Percentiles rank a stretch among this genome's conserved stretches.
phyloP scores from a whole-genome alignment of 1,140 invertebrate species.

The Galleria mellonella region DNA sequence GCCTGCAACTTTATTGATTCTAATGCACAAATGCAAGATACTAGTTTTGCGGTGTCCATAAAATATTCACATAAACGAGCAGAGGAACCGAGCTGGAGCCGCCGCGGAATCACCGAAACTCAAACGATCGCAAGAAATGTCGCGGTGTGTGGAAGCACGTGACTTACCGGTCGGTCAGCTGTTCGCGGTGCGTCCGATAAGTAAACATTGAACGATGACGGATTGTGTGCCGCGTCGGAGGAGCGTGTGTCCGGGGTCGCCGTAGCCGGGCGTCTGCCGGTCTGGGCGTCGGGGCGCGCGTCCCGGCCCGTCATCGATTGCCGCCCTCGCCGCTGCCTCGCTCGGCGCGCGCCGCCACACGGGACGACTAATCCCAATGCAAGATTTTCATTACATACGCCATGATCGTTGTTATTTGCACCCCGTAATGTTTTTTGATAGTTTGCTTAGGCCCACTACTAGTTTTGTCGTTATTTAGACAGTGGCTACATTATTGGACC shows the following conservation, averaged over 20 bases:
- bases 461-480: neutral
- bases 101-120: constrained; percentile 2
- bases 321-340: constrained; percentile 34
- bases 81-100: constrained; percentile 2
- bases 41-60: constrained; percentile 12
- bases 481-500: constrained; percentile 12
- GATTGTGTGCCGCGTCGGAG: constrained; percentile 38
- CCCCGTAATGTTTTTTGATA: constrained; percentile 71
- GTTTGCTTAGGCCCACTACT: constrained; percentile 45
- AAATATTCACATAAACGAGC: constrained; percentile 19
- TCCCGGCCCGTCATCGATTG: constrained; percentile 62
- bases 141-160: constrained; percentile 38
- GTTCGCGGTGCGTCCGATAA: constrained; percentile 51
- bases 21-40: constrained; percentile 30
- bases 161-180: constrained; percentile 71
- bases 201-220: constrained; percentile 63
- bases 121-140: neutral
- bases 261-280: constrained; percentile 67
- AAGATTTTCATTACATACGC: constrained; percentile 69
- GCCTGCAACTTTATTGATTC: constrained; percentile 34
- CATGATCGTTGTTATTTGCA: constrained; percentile 71
- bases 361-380: constrained; percentile 56
- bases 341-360: constrained; percentile 54
- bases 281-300: constrained; percentile 58
- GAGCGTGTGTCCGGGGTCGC: constrained; percentile 57